Evolutionary conservation across 2,797 vertebrate species (phyloP), one percentile per base, ranked within the genome.

Genomic region (Sebastes nivosus): DNA sequence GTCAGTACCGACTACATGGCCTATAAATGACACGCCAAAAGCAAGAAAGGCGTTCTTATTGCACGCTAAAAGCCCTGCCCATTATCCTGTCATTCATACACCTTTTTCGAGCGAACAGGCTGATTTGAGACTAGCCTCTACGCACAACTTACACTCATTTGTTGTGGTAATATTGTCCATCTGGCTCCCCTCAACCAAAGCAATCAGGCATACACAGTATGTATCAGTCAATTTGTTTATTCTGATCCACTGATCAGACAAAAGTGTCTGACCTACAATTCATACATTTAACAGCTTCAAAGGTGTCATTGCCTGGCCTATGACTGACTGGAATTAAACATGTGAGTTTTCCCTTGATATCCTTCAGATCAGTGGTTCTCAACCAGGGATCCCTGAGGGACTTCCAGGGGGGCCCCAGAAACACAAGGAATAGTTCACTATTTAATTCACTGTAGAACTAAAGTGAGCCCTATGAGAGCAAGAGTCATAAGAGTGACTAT

Each of bases 171-270:
- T 36, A 30, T 14, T 73, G 11, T 54, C 27, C 60, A 67, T 64
- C 50, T 50, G 54, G 7, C 50, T 55, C 46, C 42, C 38, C 5
- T 67, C 32, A 67, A 61, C n/a, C 24, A 25, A 65, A 52, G 6
- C 13, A 67, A 60, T 18, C 9, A 16, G 32, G 24, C 32, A 32
- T 25, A 76, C 18, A 42, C 38, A 42, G 38, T 42, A 29, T 20
- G 57, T 83, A 46, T 72, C 72, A 25, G 60, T 55, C 68, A 52
- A 20, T 50, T 10, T 52, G 22, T 38, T 76, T 59, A 29, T 50
- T 77, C 66, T 57, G 38, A 79, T 18, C 60, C 55, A 42, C 22
- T 46, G 34, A 79, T 71, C 73, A 66, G n/a, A 72, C 11, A 72
- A 27, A 68, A 68, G 36, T 60, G 72, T 63, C 36, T 66, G 59